Conservation (phyloP, 2,797 vertebrate species). For the Psittacula echo region DNA sequence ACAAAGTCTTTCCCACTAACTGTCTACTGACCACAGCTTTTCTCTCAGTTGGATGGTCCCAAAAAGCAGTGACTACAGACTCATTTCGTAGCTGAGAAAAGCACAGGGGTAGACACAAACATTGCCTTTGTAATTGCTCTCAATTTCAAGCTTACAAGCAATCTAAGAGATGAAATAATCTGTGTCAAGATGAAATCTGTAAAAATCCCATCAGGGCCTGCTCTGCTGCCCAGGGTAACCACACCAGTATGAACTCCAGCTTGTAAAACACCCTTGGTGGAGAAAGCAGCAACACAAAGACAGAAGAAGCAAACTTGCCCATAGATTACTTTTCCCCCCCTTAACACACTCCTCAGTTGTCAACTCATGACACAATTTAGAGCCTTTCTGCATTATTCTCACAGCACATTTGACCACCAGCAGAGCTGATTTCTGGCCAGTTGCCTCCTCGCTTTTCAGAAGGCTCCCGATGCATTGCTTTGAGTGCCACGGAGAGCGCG, state of each 20-base stretch:
- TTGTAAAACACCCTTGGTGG: neutral
- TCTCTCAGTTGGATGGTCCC: neutral
- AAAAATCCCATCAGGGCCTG: neutral
- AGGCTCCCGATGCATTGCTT: neutral
- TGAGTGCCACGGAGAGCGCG: fast-evolving
- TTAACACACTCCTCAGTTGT: neutral
- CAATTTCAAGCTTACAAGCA: neutral
- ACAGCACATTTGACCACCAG: conserved; percentile 16
- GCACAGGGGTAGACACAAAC: neutral
- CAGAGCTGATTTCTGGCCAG: conserved; percentile 40
- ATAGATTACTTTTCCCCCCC: neutral
- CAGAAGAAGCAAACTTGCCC: conserved; percentile 1
- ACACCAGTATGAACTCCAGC: neutral
- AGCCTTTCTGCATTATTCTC: conserved; percentile 25
- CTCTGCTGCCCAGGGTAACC: conserved; percentile 22
- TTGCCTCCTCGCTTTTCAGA: conserved; percentile 36
- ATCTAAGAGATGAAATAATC: neutral
- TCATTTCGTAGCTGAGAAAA: neutral
- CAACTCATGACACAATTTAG: conserved; percentile 45
- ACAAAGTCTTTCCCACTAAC: neutral
- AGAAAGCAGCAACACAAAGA: neutral
- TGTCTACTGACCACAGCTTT: neutral
- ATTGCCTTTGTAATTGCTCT: neutral
- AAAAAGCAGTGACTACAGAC: neutral
- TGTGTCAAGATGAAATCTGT: neutral